Evolutionary conservation across 2,113 vertebrate genomes (phyloP), one percentile per base, ranked within the genome.

Genomic region (Ailuropoda melanoleuca): DNA sequence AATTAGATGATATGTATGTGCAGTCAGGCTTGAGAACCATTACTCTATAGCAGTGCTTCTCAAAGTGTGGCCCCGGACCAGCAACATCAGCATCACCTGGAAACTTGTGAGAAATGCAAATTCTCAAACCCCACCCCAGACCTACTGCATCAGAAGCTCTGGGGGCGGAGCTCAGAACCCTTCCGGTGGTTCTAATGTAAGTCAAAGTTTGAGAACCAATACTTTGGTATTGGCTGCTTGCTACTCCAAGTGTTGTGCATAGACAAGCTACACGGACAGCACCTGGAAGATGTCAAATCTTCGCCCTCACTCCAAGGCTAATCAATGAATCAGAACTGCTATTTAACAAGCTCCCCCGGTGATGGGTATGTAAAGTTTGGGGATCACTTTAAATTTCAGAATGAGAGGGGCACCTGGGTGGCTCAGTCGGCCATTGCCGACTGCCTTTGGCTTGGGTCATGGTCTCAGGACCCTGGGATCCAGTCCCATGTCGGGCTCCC

Each of bases 181-280:
- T 94, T 89, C 64, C 58, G 55, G 58, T 14, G 21, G 80, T 55
- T 70, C 13, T 8, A 64, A 39, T 4, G 3, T 8, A 64, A 83
- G 92, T 48, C 74, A 2, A 26, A 60, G 21, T 87, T 50, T 48
- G 3, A 50, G 60, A 50, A 53, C 6, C 43, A 21, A 3, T 23
- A 13, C 85, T 72, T 46, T 46, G 11, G 31, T n/a, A n/a, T n/a
- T n/a, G n/a, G n/a, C n/a, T n/a, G n/a, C 70, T 86, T 39, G 1
- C 24, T 39, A 1, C 34, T 83, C 74, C 34, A 15, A 10, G 46
- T 19, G 26, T 75, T 37, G 66, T n/a, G 60, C 13, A 5, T 5
- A 46, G 26, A 55, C 24, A 8, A 1, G 0, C 34, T 10, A 18
- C n/a, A 2, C 4, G 31, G 66, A 3, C 4, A n/a, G 34, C n/a